Percentiles rank a stretch among this genome's conserved stretches.
Conservation (phyloP, 1,140 invertebrate species). For the Euwallacea similis region DNA sequence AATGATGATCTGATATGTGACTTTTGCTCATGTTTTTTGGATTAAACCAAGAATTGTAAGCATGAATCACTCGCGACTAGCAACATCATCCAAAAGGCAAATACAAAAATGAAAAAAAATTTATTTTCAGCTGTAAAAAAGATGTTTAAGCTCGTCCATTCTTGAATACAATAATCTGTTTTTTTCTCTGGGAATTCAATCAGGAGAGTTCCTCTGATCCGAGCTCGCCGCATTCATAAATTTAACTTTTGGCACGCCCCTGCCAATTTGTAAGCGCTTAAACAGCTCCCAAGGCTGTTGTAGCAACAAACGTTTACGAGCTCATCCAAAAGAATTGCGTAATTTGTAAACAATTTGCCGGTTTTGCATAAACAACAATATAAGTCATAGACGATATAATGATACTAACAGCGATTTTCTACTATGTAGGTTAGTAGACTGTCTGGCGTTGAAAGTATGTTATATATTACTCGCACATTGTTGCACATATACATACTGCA, state of each 20-base stretch:
- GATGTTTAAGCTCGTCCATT: too few relatives aligned
- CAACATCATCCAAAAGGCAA: too few relatives aligned
- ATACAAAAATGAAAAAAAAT: too few relatives aligned
- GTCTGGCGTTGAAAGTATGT: constrained; percentile 1
- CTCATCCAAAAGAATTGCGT: constrained; percentile 18
- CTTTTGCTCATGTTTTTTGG: too few relatives aligned
- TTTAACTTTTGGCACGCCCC: constrained; percentile 20
- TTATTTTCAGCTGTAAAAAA: too few relatives aligned
- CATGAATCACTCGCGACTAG: too few relatives aligned
- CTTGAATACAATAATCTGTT: not conserved
- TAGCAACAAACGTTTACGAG: not conserved
- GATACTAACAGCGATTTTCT: not conserved
- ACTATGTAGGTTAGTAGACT: constrained; percentile 8
- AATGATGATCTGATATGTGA: too few relatives aligned
- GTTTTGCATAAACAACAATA: constrained; percentile 5
- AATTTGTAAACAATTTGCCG: constrained; percentile 18
- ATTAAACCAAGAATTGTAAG: too few relatives aligned
- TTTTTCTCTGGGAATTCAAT: not conserved
- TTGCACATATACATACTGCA: not conserved
- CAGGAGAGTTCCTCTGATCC: not conserved
- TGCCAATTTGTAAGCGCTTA: constrained; percentile 19
- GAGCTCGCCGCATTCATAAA: not conserved
- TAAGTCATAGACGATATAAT: constrained; percentile 1
- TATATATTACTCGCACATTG: too few relatives aligned
- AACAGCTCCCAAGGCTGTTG: constrained; percentile 23